A percentile compares a stretch with the other conserved stretches of the same genome.
Evolutionary conservation across 2,888 invertebrate species (phyloP).

Genomic region (Nysson spinosus): DNA sequence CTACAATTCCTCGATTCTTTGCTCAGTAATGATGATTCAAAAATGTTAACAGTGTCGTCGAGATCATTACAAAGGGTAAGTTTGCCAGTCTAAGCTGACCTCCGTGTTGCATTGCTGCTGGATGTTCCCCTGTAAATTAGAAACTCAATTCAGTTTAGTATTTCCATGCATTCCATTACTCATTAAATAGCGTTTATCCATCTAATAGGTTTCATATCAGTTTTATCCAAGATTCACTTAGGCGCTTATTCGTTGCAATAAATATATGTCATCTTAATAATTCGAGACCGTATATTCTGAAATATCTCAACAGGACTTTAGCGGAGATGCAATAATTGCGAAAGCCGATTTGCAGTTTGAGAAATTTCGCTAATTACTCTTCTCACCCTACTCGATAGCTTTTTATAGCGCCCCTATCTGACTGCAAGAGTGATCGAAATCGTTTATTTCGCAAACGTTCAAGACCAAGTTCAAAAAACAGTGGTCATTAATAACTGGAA

Average conservation of each 20-base stretch:
- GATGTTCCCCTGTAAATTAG: conserved; percentile 84
- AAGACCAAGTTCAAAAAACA: conserved; percentile 3
- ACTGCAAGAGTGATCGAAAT: conserved; percentile 35
- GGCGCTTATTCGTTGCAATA: too few species aligned
- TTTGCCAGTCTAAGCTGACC: conserved; percentile 82
- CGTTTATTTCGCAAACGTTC: conserved; percentile 28
- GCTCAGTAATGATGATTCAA: conserved; percentile 71
- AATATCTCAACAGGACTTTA: conserved; percentile 28
- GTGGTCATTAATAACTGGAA: neutral
- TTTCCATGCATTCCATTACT: too few species aligned
- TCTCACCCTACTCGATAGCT: conserved; percentile 28
- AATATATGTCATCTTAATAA: too few species aligned
- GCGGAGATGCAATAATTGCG: conserved; percentile 32
- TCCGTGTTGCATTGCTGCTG: conserved; percentile 92
- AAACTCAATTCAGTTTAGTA: conserved; percentile 42
- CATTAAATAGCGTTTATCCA: too few species aligned
- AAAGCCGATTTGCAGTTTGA: conserved; percentile 24
- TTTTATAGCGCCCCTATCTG: conserved; percentile 35
- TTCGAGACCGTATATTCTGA: conserved; percentile 41
- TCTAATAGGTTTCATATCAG: too few species aligned
- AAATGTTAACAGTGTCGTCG: conserved; percentile 83
- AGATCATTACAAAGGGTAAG: conserved; percentile 84
- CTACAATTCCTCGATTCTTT: conserved; percentile 15
- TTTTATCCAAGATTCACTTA: too few species aligned
- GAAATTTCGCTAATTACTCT: conserved; percentile 52